These are phyloP conservation scores for Oryzias melastigma DNA, from an alignment of 2,113 vertebrate genomes.

Conservation along the genomic window DNA sequence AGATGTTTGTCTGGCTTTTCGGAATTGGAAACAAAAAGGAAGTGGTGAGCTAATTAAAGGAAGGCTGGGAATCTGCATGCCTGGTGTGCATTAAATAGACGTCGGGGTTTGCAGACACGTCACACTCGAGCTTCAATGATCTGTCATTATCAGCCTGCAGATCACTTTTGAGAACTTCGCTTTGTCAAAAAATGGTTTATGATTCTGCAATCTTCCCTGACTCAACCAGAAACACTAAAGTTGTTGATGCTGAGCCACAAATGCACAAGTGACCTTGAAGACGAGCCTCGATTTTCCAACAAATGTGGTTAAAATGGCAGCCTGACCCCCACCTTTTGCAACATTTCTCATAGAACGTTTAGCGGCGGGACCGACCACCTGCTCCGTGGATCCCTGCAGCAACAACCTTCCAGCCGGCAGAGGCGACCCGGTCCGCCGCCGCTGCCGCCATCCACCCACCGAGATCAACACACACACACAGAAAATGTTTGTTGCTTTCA, in stretches of 20 bases:
- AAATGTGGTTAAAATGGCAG: slow-evolving; percentile 53
- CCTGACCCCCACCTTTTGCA: slow-evolving; percentile 17
- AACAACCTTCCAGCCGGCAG: slow-evolving; percentile 33
- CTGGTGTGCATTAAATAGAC: slow-evolving; percentile 36
- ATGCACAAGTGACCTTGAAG: slow-evolving; percentile 35
- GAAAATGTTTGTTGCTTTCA: slow-evolving; percentile 15
- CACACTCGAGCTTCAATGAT: slow-evolving; percentile 35
- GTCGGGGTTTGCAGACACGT: slow-evolving; percentile 44
- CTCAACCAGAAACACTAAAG: not conserved
- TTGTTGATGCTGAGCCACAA: slow-evolving; percentile 17
- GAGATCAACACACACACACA: not conserved
- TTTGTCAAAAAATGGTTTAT: slow-evolving; percentile 10
- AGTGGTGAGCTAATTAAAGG: slow-evolving; percentile 63
- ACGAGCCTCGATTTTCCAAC: slow-evolving; percentile 30
- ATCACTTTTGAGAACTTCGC: slow-evolving; percentile 14
- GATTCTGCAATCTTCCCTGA: not conserved
- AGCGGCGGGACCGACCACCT: slow-evolving; percentile 27
- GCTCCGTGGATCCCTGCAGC: slow-evolving; percentile 27
- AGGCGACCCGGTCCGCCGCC: slow-evolving; percentile 42
- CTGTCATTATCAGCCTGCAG: not conserved
- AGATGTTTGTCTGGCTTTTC: slow-evolving; percentile 21
- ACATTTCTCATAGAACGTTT: not conserved
- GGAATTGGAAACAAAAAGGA: slow-evolving; percentile 54
- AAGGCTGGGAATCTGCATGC: slow-evolving; percentile 47
- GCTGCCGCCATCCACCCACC: slow-evolving; percentile 12